Evolutionary conservation across 2,888 invertebrate genomes (phyloP).

Genomic region (Lycophotia porphyrea): DNA sequence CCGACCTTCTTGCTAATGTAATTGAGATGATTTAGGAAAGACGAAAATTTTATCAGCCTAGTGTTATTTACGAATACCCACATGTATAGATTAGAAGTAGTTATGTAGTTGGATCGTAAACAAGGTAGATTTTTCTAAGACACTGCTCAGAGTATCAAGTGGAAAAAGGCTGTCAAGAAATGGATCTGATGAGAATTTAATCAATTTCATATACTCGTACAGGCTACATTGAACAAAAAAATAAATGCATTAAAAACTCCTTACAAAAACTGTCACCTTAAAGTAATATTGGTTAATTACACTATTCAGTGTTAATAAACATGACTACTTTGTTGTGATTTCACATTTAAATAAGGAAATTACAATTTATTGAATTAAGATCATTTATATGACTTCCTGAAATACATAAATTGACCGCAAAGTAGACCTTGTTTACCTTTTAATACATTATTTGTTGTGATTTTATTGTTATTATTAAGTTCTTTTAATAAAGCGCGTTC

Average conservation of each 20-base stretch:
- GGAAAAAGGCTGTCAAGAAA: background rate
- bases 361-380: constrained; percentile 29
- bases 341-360: constrained; percentile 57
- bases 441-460: constrained; percentile 1
- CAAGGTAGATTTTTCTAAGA: background rate
- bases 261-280: constrained; percentile 21
- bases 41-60: background rate
- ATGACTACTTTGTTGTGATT: constrained; percentile 27
- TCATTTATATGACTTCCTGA: constrained; percentile 38
- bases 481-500: background rate
- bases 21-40: background rate
- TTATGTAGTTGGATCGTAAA: background rate
- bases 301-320: constrained; percentile 35
- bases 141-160: background rate
- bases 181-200: constrained; percentile 11
- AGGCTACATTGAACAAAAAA: constrained; percentile 16
- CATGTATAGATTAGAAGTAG: background rate
- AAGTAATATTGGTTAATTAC: constrained; percentile 43
- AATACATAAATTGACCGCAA: constrained; percentile 23
- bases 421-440: constrained; percentile 19
- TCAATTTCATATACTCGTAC: constrained; percentile 4
- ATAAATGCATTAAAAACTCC: constrained; percentile 11
- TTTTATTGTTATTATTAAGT: constrained; percentile 28
- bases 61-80: background rate
- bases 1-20: background rate